Evolutionary conservation across 2,113 vertebrate genomes (phyloP).

Genomic region (Monopterus albus): DNA sequence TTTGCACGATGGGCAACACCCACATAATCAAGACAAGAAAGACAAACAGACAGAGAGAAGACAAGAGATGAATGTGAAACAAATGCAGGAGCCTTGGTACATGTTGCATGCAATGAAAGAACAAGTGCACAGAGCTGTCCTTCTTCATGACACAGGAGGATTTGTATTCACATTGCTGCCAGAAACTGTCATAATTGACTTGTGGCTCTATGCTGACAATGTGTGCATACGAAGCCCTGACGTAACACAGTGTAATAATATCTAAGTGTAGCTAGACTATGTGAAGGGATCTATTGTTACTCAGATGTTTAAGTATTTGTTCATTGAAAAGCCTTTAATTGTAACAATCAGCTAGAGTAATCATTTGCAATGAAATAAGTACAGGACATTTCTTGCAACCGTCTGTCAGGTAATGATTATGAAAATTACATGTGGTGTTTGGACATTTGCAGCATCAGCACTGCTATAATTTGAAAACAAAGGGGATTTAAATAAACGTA

Average conservation of each 20-base stretch:
- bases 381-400: conserved; percentile 9
- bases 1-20: conserved; percentile 55
- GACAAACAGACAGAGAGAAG: conserved; percentile 21
- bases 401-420: conserved; percentile 38
- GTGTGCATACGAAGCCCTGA: conserved; percentile 41
- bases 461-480: conserved; percentile 33
- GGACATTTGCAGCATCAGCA: not conserved
- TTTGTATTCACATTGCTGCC: conserved; percentile 20
- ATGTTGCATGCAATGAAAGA: conserved; percentile 17
- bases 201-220: conserved; percentile 32
- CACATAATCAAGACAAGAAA: conserved; percentile 58
- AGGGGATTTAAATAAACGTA: conserved; percentile 22
- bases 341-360: conserved; percentile 11
- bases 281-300: conserved; percentile 23
- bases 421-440: conserved; percentile 32
- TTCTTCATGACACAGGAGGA: conserved; percentile 13
- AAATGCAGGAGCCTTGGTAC: conserved; percentile 14
- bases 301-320: conserved; percentile 38
- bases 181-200: conserved; percentile 33
- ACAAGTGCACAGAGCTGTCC: conserved; percentile 40
- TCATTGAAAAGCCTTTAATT: conserved; percentile 42
- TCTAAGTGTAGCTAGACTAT: not conserved
- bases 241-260: conserved; percentile 45
- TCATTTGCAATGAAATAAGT: conserved; percentile 35
- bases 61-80: conserved; percentile 9